Conservation (phyloP, 2,888 invertebrate genomes). For the Hirtodrosophila confusa region DNA sequence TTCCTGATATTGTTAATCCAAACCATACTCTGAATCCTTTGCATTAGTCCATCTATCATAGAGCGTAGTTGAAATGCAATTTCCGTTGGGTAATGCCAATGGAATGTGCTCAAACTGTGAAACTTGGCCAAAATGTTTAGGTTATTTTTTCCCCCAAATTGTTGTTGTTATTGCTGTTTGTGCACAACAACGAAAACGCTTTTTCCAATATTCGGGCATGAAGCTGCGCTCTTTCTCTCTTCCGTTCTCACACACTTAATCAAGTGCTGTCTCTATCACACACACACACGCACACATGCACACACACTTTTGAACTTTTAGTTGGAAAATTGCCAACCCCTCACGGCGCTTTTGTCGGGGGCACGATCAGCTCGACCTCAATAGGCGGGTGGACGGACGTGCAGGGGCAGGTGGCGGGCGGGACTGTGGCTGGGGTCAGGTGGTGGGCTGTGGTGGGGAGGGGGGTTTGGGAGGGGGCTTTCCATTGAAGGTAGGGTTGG, state of each 20-base stretch:
- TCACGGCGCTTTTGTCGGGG: slow-evolving; percentile 62
- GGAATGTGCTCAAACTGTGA: slow-evolving; percentile 45
- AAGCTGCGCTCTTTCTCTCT: slow-evolving; percentile 53
- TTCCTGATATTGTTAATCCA: too few relatives aligned
- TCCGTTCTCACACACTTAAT: not conserved
- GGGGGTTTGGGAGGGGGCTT: not conserved
- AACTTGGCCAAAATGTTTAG: slow-evolving; percentile 58
- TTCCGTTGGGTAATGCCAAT: slow-evolving; percentile 40
- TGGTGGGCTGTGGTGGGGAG: not conserved
- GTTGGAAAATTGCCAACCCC: slow-evolving; percentile 74
- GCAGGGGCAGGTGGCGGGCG: not conserved
- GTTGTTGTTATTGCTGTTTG: slow-evolving; percentile 20
- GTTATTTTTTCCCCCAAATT: slow-evolving; percentile 26
- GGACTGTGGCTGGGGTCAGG: not conserved
- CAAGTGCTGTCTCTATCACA: slow-evolving; percentile 7
- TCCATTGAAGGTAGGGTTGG: slow-evolving; percentile 11
- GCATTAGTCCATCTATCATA: not conserved
- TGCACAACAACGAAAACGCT: slow-evolving; percentile 25
- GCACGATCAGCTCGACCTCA: slow-evolving; percentile 73
- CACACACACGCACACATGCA: slow-evolving; percentile 4
- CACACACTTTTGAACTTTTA: slow-evolving; percentile 58
- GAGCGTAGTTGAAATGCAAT: slow-evolving; percentile 13
- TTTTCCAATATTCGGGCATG: slow-evolving; percentile 45
- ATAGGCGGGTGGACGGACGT: slow-evolving; percentile 33
- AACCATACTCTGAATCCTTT: too few relatives aligned